A percentile compares a stretch with the other conserved stretches of the same genome.
Conservation (phyloP, 1,140 invertebrate genomes). For the Heliothis subflexa region DNA sequence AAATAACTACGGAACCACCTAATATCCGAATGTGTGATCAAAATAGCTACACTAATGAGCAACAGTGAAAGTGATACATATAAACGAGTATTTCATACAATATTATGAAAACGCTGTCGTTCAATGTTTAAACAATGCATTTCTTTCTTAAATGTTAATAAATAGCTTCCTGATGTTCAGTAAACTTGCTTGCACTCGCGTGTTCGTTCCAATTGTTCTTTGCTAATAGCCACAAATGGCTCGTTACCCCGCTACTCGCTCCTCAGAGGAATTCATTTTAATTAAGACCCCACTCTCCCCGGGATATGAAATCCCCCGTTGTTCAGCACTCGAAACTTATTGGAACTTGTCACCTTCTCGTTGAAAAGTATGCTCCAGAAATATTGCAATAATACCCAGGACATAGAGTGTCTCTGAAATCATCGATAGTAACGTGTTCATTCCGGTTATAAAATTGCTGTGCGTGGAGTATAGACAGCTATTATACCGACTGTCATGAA, state of each 20-base stretch:
- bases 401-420: too few relatives aligned
- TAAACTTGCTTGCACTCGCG: constrained; percentile 5
- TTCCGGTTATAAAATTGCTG: too few relatives aligned
- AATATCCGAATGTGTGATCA: constrained; percentile 4
- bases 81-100: background rate
- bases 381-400: too few relatives aligned
- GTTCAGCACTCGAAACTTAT: constrained; percentile 49
- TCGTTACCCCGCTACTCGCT: constrained; percentile 55
- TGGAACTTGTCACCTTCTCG: background rate
- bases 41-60: background rate
- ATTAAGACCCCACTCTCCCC: constrained; percentile 60
- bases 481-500: too few relatives aligned
- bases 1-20: constrained; percentile 11
- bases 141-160: constrained; percentile 34
- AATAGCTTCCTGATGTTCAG: constrained; percentile 23
- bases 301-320: constrained; percentile 54
- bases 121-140: constrained; percentile 23
- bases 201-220: constrained; percentile 38
- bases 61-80: background rate
- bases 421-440: too few relatives aligned
- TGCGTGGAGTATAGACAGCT: too few relatives aligned
- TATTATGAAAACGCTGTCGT: constrained; percentile 8
- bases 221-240: constrained; percentile 51
- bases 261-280: constrained; percentile 60
- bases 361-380: background rate